These are phyloP conservation scores for Zhuqinia jingwanae DNA, from an alignment of 2,888 invertebrate species.

Conservation along the genomic window DNA sequence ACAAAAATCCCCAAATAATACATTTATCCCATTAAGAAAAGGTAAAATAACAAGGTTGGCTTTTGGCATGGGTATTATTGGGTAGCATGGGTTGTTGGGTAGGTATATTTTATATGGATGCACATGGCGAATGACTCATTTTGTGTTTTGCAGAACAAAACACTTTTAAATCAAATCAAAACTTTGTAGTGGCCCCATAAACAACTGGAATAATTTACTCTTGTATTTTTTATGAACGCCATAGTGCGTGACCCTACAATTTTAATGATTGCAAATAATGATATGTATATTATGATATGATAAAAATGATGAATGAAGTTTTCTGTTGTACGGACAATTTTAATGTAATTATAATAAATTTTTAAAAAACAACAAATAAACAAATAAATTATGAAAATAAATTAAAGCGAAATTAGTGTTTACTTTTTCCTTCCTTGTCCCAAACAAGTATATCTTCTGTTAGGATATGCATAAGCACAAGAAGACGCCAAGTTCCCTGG, in stretches of 20 bases:
- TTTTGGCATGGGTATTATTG: neutral
- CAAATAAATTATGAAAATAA: neutral
- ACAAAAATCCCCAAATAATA: neutral
- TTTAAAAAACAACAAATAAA: neutral
- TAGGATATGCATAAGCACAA: slow-evolving; percentile 68
- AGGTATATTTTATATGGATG: neutral
- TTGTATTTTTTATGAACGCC: too few relatives aligned
- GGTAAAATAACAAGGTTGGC: neutral
- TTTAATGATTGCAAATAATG: too few relatives aligned
- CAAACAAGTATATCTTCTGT: slow-evolving; percentile 65
- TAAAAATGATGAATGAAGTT: too few relatives aligned
- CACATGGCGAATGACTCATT: neutral
- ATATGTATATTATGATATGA: too few relatives aligned
- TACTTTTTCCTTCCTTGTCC: slow-evolving; percentile 50
- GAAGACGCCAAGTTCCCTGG: slow-evolving; percentile 55
- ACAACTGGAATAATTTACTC: neutral
- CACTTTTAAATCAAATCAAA: too few relatives aligned
- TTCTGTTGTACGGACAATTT: too few relatives aligned
- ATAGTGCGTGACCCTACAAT: too few relatives aligned
- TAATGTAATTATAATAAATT: too few relatives aligned
- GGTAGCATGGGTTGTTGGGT: neutral
- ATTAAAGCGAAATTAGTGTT: neutral
- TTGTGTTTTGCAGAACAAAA: neutral
- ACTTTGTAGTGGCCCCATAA: too few relatives aligned
- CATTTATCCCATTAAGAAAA: neutral